Percentiles rank a stretch among this genome's conserved stretches.
Conservation (phyloP, 2,797 vertebrate species). For the Dicrostonyx torquatus region DNA sequence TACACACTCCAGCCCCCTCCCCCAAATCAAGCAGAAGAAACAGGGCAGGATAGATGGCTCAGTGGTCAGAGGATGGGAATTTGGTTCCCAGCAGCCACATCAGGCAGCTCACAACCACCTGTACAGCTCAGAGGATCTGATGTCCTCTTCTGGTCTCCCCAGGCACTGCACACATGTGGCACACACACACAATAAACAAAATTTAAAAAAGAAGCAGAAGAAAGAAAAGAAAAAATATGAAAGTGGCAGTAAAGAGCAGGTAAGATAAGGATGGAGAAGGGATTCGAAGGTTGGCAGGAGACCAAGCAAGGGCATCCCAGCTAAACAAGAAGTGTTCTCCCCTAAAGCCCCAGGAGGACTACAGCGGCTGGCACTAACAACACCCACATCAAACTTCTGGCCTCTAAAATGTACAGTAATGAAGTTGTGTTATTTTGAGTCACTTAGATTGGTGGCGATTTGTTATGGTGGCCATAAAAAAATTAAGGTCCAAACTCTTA, state of each 20-base stretch:
- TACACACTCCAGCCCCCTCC: not conserved
- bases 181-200: not conserved
- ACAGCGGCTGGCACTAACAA: not conserved
- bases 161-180: not conserved
- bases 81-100: not conserved
- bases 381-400: not conserved
- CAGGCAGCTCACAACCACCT: not conserved
- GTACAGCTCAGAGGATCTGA: not conserved
- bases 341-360: not conserved
- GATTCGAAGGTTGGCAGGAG: too few species aligned
- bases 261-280: not conserved
- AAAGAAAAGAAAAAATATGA: too few species aligned
- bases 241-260: not conserved
- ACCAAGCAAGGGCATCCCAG: not conserved
- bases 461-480: not conserved
- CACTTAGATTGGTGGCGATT: not conserved
- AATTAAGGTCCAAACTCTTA: not conserved
- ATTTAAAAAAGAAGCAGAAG: not conserved
- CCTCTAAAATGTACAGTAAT: not conserved
- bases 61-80: not conserved
- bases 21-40: too few species aligned
- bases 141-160: not conserved
- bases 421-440: not conserved
- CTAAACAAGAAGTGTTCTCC: not conserved
- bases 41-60: too few species aligned